These are phyloP conservation scores for Collichthys lucidus DNA, from an alignment of 2,113 vertebrate genomes.

Conservation along the genomic window DNA sequence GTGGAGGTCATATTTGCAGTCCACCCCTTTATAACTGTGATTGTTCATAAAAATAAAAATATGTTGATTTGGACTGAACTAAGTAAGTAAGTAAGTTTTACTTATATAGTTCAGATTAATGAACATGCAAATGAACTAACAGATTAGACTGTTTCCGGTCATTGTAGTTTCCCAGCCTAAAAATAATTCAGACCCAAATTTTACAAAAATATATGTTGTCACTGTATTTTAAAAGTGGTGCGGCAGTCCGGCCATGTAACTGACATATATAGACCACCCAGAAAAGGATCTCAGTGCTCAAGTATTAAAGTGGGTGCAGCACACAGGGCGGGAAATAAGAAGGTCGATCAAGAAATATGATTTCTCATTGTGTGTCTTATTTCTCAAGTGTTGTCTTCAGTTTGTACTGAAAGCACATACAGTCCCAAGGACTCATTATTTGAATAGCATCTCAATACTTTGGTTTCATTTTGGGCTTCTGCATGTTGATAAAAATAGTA, in stretches of 20 bases:
- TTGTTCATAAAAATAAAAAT: neutral
- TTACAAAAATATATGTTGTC: neutral
- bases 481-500: neutral
- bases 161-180: neutral
- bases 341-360: neutral
- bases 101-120: neutral
- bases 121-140: neutral
- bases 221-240: neutral
- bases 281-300: neutral
- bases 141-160: neutral
- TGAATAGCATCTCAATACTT: neutral
- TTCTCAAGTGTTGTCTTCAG: neutral
- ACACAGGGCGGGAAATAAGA: neutral
- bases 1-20: slow-evolving; percentile 58
- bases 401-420: neutral
- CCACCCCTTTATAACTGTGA: neutral
- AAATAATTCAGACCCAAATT: neutral
- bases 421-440: neutral
- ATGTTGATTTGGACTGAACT: neutral
- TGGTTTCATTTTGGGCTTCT: neutral
- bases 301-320: neutral
- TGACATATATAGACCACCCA: neutral
- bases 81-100: neutral
- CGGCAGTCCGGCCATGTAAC: neutral
- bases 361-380: no score